A percentile compares a stretch with the other conserved stretches of the same genome.
Evolutionary conservation across 2,113 vertebrate species (phyloP).

Genomic region (Astur gentilis): DNA sequence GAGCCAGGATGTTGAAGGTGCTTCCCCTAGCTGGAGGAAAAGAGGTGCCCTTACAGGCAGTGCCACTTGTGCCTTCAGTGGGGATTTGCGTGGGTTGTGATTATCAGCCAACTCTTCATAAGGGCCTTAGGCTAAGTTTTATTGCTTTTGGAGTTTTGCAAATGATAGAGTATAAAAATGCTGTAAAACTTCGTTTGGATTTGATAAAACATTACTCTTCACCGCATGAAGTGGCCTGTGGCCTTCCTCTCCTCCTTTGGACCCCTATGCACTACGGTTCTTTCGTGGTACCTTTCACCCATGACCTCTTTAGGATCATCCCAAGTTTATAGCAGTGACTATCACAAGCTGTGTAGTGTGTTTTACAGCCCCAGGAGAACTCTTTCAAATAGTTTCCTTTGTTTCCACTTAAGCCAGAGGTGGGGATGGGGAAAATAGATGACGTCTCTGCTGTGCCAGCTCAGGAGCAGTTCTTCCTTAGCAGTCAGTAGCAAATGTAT

Average conservation of each 20-base stretch:
- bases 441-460: neutral
- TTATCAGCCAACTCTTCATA: neutral
- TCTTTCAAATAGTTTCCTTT: neutral
- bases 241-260: neutral
- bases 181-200: neutral
- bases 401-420: neutral
- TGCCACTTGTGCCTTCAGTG: accelerated
- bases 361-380: neutral
- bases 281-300: neutral
- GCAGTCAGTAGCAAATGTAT: neutral
- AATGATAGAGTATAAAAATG: neutral
- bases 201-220: neutral
- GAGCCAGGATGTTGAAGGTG: neutral
- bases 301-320: neutral
- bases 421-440: neutral
- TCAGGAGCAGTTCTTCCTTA: neutral
- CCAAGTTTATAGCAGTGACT: neutral
- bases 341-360: neutral
- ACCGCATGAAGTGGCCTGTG: accelerated
- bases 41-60: neutral
- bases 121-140: neutral
- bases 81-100: neutral
- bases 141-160: neutral
- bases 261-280: neutral
- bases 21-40: neutral